Evolutionary conservation across 2,113 vertebrate genomes (phyloP).

Genomic region (Tychaedon coryphoeus): DNA sequence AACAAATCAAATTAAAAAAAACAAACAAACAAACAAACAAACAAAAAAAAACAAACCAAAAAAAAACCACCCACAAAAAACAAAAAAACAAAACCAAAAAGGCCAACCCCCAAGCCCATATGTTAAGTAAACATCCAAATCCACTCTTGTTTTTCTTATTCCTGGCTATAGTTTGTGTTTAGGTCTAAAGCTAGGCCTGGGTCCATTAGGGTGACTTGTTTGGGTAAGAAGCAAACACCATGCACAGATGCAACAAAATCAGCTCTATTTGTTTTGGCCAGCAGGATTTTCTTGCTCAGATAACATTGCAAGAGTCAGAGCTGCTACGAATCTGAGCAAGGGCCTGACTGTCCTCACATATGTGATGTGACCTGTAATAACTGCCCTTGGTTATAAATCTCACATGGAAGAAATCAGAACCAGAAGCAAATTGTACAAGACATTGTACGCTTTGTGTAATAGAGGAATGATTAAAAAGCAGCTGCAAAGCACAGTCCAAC

Average conservation of each 20-base stretch:
- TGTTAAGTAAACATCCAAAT: background rate
- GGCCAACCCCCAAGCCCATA: background rate
- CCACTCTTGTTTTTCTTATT: background rate
- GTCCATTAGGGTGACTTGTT: background rate
- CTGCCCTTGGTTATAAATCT: background rate
- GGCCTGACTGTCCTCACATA: background rate
- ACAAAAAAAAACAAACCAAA: background rate
- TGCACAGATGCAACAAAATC: background rate
- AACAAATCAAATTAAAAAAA: background rate
- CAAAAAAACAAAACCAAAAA: background rate
- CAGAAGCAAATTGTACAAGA: background rate
- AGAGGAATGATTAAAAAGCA: background rate
- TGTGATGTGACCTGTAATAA: background rate
- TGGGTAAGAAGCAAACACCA: constrained; percentile 1
- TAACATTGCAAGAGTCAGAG: background rate
- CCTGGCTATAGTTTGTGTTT: background rate
- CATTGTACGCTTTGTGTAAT: background rate
- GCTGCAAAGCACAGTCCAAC: background rate
- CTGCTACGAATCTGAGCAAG: fast-evolving
- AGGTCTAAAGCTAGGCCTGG: background rate
- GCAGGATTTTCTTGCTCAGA: background rate
- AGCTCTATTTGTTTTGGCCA: background rate
- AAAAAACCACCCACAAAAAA: too few relatives aligned
- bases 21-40: too few relatives aligned
- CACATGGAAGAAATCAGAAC: background rate